Evolutionary conservation across 2,797 vertebrate species (phyloP).

Genomic region (Hirundo rustica): DNA sequence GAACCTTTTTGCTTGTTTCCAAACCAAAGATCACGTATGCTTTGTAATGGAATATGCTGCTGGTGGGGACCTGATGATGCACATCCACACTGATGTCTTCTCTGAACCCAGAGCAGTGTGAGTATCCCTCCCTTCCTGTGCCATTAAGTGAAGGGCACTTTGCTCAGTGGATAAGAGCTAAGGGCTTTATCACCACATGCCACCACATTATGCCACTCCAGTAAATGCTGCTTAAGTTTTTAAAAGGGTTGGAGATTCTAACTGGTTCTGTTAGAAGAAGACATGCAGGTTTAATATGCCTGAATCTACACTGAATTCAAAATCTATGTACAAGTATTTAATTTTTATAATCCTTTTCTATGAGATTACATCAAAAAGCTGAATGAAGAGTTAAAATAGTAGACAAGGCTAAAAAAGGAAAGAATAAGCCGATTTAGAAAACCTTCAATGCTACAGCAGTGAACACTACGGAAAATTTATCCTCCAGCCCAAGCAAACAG

Average conservation of each 20-base stretch:
- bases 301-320: background rate
- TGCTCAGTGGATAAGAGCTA: background rate
- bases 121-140: slow-evolving; percentile 70
- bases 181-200: background rate
- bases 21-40: slow-evolving; percentile 97
- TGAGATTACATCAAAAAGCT: background rate
- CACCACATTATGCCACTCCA: background rate
- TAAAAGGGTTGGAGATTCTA: background rate
- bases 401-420: background rate
- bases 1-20: slow-evolving; percentile 98
- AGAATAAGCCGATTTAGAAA: background rate
- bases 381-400: background rate
- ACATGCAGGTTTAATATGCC: background rate
- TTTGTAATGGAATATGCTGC: slow-evolving; percentile 99
- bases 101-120: slow-evolving; percentile 94
- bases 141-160: background rate
- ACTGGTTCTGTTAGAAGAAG: background rate
- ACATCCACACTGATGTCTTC: slow-evolving; percentile 98
- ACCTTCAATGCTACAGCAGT: background rate
- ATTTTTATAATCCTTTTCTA: background rate
- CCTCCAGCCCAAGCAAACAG: background rate
- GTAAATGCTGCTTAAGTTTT: background rate
- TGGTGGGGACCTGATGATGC: slow-evolving; percentile 99
- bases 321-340: background rate
- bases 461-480: background rate